Evolutionary conservation across 2,888 invertebrate genomes (phyloP).

Genomic region (Priocnemis perturbator): DNA sequence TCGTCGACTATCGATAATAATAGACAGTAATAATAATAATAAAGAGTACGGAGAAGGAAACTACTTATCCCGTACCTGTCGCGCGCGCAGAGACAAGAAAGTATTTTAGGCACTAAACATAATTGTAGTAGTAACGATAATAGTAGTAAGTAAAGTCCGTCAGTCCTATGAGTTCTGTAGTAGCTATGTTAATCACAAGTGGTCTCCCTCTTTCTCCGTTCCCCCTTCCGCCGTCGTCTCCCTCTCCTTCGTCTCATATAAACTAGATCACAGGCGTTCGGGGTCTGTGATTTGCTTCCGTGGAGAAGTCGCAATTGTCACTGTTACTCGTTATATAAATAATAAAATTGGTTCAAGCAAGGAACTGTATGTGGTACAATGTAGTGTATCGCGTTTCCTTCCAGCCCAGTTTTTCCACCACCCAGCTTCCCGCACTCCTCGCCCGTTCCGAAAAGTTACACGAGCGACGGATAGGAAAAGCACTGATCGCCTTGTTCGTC

Average conservation of each 20-base stretch:
- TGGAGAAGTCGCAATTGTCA: background rate
- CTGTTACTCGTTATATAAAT: conserved; percentile 44
- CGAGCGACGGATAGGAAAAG: conserved; percentile 1
- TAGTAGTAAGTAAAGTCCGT: conserved; percentile 64
- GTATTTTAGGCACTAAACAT: conserved; percentile 60
- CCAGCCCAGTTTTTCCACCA: background rate
- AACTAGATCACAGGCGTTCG: conserved; percentile 53
- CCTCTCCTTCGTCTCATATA: conserved; percentile 21
- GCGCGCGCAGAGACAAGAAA: conserved; percentile 28
- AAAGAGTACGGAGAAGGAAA: conserved; percentile 20
- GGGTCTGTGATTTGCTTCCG: conserved; percentile 51
- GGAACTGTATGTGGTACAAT: conserved; percentile 63
- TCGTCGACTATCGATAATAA: conserved; percentile 1
- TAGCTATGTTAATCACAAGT: conserved; percentile 67
- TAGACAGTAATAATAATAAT: conserved; percentile 2
- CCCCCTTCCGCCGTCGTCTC: conserved; percentile 14
- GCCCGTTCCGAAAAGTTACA: background rate
- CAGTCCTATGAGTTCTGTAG: conserved; percentile 66
- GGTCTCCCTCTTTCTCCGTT: conserved; percentile 42
- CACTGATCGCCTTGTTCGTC: background rate
- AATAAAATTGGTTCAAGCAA: conserved; percentile 68
- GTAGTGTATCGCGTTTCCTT: background rate
- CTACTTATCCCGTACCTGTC: conserved; percentile 32
- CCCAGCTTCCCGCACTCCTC: no score
- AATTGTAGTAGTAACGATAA: conserved; percentile 8